Evolutionary conservation across 2,797 vertebrate genomes (phyloP).

Genomic region (Uromys caudimaculatus): DNA sequence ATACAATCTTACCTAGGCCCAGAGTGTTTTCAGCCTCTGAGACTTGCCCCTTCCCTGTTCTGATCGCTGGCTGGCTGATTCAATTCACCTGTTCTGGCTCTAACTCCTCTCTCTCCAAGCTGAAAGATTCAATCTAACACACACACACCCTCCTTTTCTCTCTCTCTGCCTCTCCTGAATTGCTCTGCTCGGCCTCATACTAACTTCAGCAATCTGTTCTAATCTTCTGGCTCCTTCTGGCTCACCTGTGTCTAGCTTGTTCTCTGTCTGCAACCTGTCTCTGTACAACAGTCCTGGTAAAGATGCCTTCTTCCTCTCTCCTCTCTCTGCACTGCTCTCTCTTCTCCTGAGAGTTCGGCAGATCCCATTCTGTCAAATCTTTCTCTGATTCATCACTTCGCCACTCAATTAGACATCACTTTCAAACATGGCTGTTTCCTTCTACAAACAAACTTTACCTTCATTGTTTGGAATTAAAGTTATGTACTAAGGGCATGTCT

Average conservation of each 20-base stretch:
- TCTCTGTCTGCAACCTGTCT: neutral
- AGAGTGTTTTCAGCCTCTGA: neutral
- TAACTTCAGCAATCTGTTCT: neutral
- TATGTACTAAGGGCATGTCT: neutral
- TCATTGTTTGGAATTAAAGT: neutral
- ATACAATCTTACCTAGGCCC: neutral
- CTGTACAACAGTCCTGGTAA: neutral
- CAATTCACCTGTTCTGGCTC: neutral
- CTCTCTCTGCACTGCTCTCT: neutral
- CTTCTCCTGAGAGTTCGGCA: neutral
- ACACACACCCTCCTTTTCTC: no score
- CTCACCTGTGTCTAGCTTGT: neutral
- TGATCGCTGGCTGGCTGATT: neutral
- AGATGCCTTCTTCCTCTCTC: neutral
- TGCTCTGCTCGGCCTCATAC: neutral
- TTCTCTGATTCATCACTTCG: neutral
- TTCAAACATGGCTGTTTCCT: neutral
- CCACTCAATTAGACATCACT: neutral
- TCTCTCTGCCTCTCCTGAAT: neutral
- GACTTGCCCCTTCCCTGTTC: neutral
- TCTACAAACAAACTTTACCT: neutral
- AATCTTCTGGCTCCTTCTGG: neutral
- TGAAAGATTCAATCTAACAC: neutral
- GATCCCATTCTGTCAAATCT: neutral
- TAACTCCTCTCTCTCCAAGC: neutral